Evolutionary conservation across 2,113 vertebrate species (phyloP), one percentile per base, ranked within the genome.

Genomic region (Pleuronectes platessa): DNA sequence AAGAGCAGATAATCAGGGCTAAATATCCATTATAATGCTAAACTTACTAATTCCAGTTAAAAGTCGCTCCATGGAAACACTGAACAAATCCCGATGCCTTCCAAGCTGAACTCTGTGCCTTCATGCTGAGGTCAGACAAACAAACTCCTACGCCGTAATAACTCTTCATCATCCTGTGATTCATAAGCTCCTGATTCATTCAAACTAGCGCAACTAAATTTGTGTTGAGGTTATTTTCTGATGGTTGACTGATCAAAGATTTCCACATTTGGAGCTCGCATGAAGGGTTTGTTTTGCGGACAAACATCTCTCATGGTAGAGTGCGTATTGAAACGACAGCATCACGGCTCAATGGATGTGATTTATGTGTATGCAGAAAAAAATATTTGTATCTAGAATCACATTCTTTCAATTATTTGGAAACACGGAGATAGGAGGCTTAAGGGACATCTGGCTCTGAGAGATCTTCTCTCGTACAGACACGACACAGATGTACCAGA

Each of bases 191-290:
- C 14, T 12, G 45, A 88, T 65, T 74, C 55, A 73, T 61, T 76
- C 61, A 56, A 55, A 83, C 49, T n/a, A 17, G 49, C 2, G 10
- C 53, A 47, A 51, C 68, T 59, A 20, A 23, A 83, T 64, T 66
- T 0, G 15, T 60, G 61, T 23, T 21, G 56, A 70, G 65, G 60
- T 74, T 68, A 77, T 84, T 80, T 81, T 86, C 68, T 79, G 65
- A 83, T 86, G 82, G 78, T 81, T 71, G 62, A 61, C 51, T 78
- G 82, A 81, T 83, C 84, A 85, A 80, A 86, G 81, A 74, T 77
- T 3, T 61, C 14, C 45, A 23, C 24, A 65, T 59, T 53, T 4
- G 61, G 66, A 61, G 67, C 27, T 59, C n/a, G 5, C 42, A 68
- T 77, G 65, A 58, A 55, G 64, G 61, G 35, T 70, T 47, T 42